Base-by-base conservation (phyloP, 2,797 vertebrate species). In the Pelobates cultripes region DNA sequence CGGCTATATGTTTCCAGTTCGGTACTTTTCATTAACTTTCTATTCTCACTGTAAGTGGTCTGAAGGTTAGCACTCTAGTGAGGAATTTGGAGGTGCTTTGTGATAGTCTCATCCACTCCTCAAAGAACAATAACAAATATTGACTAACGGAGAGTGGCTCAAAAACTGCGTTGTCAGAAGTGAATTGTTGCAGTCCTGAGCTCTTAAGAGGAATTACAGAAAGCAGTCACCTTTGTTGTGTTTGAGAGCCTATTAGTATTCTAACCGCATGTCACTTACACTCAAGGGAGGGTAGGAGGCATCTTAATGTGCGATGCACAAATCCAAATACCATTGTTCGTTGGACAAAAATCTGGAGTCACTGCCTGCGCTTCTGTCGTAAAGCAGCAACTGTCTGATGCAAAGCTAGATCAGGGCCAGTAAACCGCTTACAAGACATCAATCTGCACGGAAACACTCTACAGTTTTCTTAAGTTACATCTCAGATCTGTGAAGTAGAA, bases 181-280 rank as follows among this genome's bases (percentile, higher is more conserved):
- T 4, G 60, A 66, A 0, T 79, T 41, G 0, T 60, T 43, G 60
- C 81, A 75, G 40, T 53, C 76, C 2, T 3, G n/a, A 0, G 63
- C 0, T 15, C 61, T 66, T 67, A 43, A 75, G 72, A 43, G 73
- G 47, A 66, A 72, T 57, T 41, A 73, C 3, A 13, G 77, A 2
- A 6, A 73, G 64, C 14, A 77, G 76, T 51, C n/a, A 28, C 71
- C 41, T 73, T 44, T 66, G 73, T 80, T 82, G 78, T 14, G 0
- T 7, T 15, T 73, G 43, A 77, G 28, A 61, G 3, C 70, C 79
- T 60, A 64, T 89, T 86, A 79, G 82, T 85, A 80, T 86, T 85
- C 84, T 41, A 7, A 3, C 75, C 28, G 0, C 7, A 8, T 0
- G 28, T 44, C n/a, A n/a, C 3, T 78, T 75, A 44, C n/a, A 74